Percentiles rank a stretch among this genome's conserved stretches.
Evolutionary conservation across 2,113 vertebrate species (phyloP).

Genomic region (Atherinomorus stipes): DNA sequence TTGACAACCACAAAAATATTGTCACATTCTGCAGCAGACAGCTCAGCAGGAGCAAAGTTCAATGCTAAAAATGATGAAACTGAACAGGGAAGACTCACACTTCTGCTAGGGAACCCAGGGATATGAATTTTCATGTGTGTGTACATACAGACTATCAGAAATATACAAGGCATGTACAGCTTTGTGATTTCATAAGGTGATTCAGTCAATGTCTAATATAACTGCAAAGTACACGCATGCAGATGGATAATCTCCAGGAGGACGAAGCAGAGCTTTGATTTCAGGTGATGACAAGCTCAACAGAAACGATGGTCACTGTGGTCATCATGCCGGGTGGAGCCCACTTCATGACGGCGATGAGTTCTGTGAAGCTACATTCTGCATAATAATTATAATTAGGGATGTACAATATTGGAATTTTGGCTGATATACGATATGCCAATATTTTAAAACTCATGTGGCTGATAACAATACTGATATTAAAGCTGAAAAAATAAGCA

Average conservation of each 20-base stretch:
- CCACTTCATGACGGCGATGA: not conserved
- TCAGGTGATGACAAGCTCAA: not conserved
- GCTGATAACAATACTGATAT: no score
- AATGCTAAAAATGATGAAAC: not conserved
- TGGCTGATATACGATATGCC: no score
- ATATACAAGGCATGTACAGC: constrained; percentile 24
- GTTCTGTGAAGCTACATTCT: constrained; percentile 9
- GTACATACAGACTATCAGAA: constrained; percentile 19
- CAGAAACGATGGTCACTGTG: not conserved
- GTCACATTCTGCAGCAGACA: not conserved
- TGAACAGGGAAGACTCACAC: constrained; percentile 5
- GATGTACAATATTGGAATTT: no score
- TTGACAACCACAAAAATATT: constrained; percentile 17
- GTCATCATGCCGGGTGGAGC: not conserved
- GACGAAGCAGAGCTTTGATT: not conserved
- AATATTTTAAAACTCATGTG: no score
- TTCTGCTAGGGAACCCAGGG: constrained; percentile 29
- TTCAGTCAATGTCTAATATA: constrained; percentile 30
- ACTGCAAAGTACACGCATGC: not conserved
- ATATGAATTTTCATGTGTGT: constrained; percentile 23
- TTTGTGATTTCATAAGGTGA: constrained; percentile 17
- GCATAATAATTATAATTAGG: constrained; percentile 28
- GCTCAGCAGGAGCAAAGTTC: not conserved
- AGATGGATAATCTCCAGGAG: not conserved
- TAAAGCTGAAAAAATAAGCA: no score